Evolutionary conservation across 2,888 invertebrate species (phyloP).

Genomic region (Trisateles emortualis): DNA sequence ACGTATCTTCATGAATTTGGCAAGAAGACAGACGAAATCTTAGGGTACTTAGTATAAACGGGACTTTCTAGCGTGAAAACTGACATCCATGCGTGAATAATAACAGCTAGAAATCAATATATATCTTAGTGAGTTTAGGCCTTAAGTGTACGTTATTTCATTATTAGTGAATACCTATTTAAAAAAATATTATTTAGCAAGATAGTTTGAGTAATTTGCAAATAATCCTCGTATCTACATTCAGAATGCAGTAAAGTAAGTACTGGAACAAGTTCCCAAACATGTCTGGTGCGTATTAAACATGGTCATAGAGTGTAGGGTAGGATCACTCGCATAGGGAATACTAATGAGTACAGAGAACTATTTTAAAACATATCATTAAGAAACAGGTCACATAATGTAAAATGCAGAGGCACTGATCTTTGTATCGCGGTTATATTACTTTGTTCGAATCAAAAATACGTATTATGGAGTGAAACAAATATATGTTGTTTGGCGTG

Average conservation of each 20-base stretch:
- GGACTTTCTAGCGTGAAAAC: too few species aligned
- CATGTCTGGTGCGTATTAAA: slow-evolving; percentile 64
- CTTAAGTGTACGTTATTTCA: too few species aligned
- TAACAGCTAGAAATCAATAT: too few species aligned
- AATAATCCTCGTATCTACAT: slow-evolving; percentile 56
- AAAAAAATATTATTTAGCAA: not conserved
- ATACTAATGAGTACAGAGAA: slow-evolving; percentile 76
- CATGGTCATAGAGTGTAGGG: slow-evolving; percentile 70
- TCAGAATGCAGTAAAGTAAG: slow-evolving; percentile 47
- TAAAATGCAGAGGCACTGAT: slow-evolving; percentile 73
- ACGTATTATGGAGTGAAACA: slow-evolving; percentile 62
- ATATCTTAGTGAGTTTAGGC: too few species aligned
- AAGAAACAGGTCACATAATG: slow-evolving; percentile 82
- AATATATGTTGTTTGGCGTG: slow-evolving; percentile 52
- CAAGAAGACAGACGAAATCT: too few species aligned
- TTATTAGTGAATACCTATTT: not conserved
- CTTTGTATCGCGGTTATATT: slow-evolving; percentile 60
- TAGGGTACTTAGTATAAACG: too few species aligned
- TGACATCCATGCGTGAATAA: too few species aligned
- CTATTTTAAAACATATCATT: slow-evolving; percentile 79
- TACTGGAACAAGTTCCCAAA: slow-evolving; percentile 69
- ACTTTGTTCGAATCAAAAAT: slow-evolving; percentile 78
- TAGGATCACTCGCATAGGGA: slow-evolving; percentile 60
- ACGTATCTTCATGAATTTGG: too few species aligned
- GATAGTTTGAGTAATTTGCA: slow-evolving; percentile 45